Base-by-base conservation (phyloP, 2,888 invertebrate genomes). In the Mythimna pallens region DNA sequence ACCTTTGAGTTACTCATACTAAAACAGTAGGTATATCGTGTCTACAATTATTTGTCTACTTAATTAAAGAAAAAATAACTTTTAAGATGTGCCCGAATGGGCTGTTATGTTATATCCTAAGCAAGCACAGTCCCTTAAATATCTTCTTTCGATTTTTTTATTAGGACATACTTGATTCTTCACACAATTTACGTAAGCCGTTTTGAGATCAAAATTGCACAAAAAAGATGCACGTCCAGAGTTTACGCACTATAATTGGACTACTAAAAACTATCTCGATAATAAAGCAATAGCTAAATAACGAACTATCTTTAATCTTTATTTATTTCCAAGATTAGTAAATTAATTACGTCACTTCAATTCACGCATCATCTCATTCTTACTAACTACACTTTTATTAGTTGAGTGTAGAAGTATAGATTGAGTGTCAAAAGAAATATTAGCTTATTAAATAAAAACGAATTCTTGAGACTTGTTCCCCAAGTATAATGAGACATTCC, bases 351-450 rank as follows among this genome's bases (percentile, higher is more conserved):
- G 50, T 52, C 50, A 52, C 50, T n/a, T 52, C 50, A 52, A 52
- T n/a, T 6, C 47, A 17, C 22, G 4, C 36, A n/a, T 65, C 70
- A 81, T 73, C 25, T 43, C 34, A 25, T n/a, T 58, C 10, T 47
- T 58, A 61, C 30, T 57, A 65, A 61, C 22, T 30, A 22, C 30
- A 25, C 58, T 43, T 57, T 62, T 34, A 70, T 65, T 63, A 54
- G 65, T 68, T 52, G 30, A 59, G 47, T 43, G 67, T 50, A 64
- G 58, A 54, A 47, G 36, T 65, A 62, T 25, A 34, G 54, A 82
- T 74, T 77, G 59, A 43, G 52, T 68, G 66, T 69, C 61, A 57
- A 73, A 80, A 59, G 73, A 69, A 69, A 73, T 82, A 81, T 69
- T 66, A 64, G 36, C 58, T 58, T 47, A 14, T 66, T 43, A 65